Conservation (phyloP, 2,797 vertebrate genomes). For the Enteromius viviparus region DNA sequence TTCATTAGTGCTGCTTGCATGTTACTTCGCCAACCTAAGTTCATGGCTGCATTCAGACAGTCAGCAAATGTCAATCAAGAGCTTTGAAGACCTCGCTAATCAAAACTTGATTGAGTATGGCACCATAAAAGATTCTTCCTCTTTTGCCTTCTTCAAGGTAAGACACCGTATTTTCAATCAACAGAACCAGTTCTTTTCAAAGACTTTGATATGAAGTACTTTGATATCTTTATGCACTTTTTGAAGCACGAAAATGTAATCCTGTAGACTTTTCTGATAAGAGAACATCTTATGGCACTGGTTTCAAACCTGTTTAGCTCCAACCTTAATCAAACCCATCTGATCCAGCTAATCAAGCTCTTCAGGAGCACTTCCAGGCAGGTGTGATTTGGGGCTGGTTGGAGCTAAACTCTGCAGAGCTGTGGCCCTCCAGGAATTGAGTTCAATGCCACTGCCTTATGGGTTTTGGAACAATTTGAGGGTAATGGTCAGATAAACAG, state of each 20-base stretch:
- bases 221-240: background rate
- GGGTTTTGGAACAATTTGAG: background rate
- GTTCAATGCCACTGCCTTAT: too few relatives aligned
- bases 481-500: background rate
- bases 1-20: conserved; percentile 81
- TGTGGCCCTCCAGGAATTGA: too few relatives aligned
- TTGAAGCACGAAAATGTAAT: background rate
- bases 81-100: conserved; percentile 86
- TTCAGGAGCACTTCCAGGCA: too few relatives aligned
- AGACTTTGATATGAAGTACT: background rate
- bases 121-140: conserved; percentile 79
- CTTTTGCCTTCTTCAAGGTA: conserved; percentile 86
- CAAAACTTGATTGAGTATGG: conserved; percentile 87
- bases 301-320: too few relatives aligned
- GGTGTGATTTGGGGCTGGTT: too few relatives aligned
- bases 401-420: too few relatives aligned
- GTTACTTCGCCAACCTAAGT: conserved; percentile 83
- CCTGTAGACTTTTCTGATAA: background rate
- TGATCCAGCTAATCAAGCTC: too few relatives aligned
- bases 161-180: background rate
- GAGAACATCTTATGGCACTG: background rate
- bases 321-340: too few relatives aligned
- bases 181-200: background rate
- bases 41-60: conserved; percentile 71
- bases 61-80: conserved; percentile 76